Evolutionary conservation across 2,797 vertebrate genomes (phyloP), one percentile per base, ranked within the genome.

Genomic region (Poeciliopsis gracilis): DNA sequence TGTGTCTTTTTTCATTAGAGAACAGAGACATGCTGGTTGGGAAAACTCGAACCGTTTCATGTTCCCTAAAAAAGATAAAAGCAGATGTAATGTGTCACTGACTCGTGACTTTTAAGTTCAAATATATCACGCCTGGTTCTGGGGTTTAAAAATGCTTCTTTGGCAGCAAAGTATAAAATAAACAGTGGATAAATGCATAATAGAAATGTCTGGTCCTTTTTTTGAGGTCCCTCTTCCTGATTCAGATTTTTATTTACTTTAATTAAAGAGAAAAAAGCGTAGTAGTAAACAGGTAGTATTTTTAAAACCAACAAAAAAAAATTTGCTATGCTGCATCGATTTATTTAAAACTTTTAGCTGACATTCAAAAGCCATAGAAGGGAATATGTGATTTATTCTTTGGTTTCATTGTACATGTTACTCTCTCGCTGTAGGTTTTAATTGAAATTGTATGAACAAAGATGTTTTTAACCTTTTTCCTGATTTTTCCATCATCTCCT

Each of bases 101-200:
- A 1, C 71, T 88, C 80, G 84, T 92, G 90, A 90, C 72, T 86
- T 81, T 80, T 51, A 36, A 33, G 80, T 84, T 76, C 71, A 83
- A 77, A 88, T 80, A 80, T 90, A 82, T 72, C 72, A 30, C 36
- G 2, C 38, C 63, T 36, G 33, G 30, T 53, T 2, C 73, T 77
- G 20, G 72, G 76, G 80, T 84, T 86, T 66, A 85, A 77, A 79
- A 88, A 86, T 53, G 45, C 13, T 53, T 23, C 28, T 18, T 79
- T 76, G 5, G n/a, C 49, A 75, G 61, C n/a, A 51, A 2, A 61
- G 5, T 28, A 73, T 75, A 33, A 45, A 38, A 43, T 20, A 30
- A 49, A 41, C 15, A 5, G 3, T 13, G 10, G 38, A 63, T 82
- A 47, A 53, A 67, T 38, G 28, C 11, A 46, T 71, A 16, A 4